Percentiles rank a stretch among this genome's conserved stretches.
phyloP scores from a whole-genome alignment of 2,113 vertebrate species.

The Pleuronectes platessa region DNA sequence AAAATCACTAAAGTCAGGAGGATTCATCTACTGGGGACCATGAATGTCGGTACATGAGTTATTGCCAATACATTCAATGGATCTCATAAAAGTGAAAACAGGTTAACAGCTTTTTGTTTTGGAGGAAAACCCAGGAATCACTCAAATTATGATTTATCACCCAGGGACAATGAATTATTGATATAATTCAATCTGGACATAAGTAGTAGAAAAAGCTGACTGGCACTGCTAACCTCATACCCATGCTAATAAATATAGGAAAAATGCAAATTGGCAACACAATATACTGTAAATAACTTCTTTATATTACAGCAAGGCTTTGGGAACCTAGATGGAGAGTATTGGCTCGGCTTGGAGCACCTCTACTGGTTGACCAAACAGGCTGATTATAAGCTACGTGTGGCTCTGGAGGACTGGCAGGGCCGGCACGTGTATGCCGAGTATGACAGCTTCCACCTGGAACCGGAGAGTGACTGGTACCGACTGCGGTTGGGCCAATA shows the following conservation, averaged over 20 bases:
- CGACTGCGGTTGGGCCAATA: constrained; percentile 89
- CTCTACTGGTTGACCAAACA: constrained; percentile 87
- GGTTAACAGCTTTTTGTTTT: too few species aligned
- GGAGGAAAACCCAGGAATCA: too few species aligned
- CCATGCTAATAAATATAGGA: background rate
- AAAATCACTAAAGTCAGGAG: background rate
- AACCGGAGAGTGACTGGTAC: constrained; percentile 89
- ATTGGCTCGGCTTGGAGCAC: constrained; percentile 91
- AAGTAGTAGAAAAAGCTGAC: background rate
- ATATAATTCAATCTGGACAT: background rate
- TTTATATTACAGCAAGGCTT: constrained; percentile 85
- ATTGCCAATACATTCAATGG: too few species aligned
- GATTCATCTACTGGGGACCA: background rate
- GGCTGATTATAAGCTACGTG: constrained; percentile 84
- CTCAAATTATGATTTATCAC: too few species aligned
- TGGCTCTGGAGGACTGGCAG: constrained; percentile 91
- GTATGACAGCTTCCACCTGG: constrained; percentile 87
- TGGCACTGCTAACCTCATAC: too few species aligned
- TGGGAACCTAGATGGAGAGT: constrained; percentile 89
- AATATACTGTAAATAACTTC: too few species aligned
- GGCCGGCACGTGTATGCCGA: constrained; percentile 85
- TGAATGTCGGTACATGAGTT: too few species aligned
- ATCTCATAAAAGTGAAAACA: too few species aligned
- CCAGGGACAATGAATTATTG: too few species aligned
- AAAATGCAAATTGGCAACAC: background rate